These are phyloP conservation scores for Pogonus chalceus DNA, from an alignment of 1,140 invertebrate genomes.

Conservation along the genomic window DNA sequence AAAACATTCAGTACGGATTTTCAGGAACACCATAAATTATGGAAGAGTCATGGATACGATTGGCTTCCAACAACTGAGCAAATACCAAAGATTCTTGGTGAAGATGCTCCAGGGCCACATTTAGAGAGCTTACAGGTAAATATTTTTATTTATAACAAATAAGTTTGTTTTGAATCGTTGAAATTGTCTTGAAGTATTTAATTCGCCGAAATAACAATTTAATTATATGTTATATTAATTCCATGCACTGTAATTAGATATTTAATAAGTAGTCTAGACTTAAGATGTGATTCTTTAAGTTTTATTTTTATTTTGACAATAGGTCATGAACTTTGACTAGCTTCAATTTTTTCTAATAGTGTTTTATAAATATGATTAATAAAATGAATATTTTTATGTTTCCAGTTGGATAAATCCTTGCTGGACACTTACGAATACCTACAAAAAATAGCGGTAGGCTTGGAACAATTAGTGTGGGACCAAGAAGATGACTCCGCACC, in stretches of 20 bases:
- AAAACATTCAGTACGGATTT: conserved; percentile 39
- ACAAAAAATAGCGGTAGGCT: conserved; percentile 52
- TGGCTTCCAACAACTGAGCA: conserved; percentile 40
- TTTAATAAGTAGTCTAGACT: conserved; percentile 10
- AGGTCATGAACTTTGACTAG: too few relatives aligned
- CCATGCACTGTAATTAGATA: not conserved
- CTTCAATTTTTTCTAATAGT: too few relatives aligned
- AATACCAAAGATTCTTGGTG: conserved; percentile 42
- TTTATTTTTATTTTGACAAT: not conserved
- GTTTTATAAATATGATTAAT: not conserved
- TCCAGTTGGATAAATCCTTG: conserved; percentile 44
- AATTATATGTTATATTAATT: not conserved
- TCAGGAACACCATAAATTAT: conserved; percentile 34
- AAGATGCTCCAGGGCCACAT: conserved; percentile 32
- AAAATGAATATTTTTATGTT: conserved; percentile 20
- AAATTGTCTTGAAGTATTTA: not conserved
- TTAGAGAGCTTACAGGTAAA: conserved; percentile 38
- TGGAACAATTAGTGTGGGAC: conserved; percentile 57
- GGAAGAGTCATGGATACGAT: conserved; percentile 39
- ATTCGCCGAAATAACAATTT: conserved; percentile 6
- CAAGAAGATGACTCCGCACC: conserved; percentile 38
- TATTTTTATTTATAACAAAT: conserved; percentile 5
- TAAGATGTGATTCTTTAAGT: conserved; percentile 15
- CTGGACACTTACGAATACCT: conserved; percentile 47
- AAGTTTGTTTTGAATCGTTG: not conserved